Conservation (phyloP, 2,797 vertebrate species). For the Rhinoraja longicauda region DNA sequence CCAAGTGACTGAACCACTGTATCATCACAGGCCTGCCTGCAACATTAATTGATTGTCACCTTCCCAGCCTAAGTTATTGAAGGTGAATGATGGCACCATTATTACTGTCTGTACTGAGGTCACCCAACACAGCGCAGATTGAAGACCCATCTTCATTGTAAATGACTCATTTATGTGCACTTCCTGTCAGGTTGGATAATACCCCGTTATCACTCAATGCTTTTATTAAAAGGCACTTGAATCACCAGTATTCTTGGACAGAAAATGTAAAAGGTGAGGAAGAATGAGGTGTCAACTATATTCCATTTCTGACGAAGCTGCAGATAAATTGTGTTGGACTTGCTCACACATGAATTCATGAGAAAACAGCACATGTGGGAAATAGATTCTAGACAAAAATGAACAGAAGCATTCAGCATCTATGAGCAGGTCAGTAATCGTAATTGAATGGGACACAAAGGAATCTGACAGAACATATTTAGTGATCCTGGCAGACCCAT, state of each 20-base stretch:
- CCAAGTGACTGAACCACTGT: too few relatives aligned
- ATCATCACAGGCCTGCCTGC: too few relatives aligned
- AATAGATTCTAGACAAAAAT: background rate
- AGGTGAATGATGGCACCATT: background rate
- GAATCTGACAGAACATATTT: background rate
- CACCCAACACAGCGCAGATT: background rate
- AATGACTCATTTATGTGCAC: background rate
- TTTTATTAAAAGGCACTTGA: background rate
- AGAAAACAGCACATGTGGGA: background rate
- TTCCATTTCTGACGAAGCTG: background rate
- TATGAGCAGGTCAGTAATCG: background rate
- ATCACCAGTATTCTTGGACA: background rate
- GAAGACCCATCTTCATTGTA: background rate
- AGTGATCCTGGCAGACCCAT: background rate
- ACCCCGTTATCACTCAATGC: background rate
- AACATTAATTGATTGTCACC: background rate
- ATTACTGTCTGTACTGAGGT: background rate
- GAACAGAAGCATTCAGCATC: background rate
- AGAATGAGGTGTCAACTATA: background rate
- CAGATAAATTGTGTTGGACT: background rate
- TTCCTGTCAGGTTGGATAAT: background rate
- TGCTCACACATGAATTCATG: background rate
- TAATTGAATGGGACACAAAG: background rate
- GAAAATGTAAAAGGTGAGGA: background rate
- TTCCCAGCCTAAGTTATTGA: background rate